Evolutionary conservation across 2,888 invertebrate species (phyloP).

Genomic region (Pteria penguin): DNA sequence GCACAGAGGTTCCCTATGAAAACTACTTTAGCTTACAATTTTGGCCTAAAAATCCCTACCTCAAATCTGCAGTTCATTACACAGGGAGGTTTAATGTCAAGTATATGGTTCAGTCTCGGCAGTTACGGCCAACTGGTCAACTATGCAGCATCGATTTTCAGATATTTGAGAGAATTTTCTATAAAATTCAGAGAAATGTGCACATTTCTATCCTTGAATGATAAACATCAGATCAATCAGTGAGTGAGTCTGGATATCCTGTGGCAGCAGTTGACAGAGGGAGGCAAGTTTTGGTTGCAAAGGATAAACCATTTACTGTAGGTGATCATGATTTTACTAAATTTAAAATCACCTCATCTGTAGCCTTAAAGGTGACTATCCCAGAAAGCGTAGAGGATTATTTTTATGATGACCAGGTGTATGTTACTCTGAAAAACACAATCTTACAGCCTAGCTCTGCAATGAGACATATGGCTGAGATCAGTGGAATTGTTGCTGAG

Average conservation of each 20-base stretch:
- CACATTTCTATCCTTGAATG: conserved; percentile 24
- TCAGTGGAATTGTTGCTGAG: not conserved
- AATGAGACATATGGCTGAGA: conserved; percentile 31
- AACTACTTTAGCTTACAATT: conserved; percentile 37
- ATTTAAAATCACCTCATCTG: conserved; percentile 25
- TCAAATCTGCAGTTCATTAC: conserved; percentile 32
- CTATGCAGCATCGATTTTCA: conserved; percentile 13
- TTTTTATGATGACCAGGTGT: conserved; percentile 33
- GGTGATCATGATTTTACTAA: conserved; percentile 37
- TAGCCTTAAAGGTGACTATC: conserved; percentile 16
- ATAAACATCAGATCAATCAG: conserved; percentile 34
- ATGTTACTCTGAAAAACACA: conserved; percentile 38
- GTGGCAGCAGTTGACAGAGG: conserved; percentile 25
- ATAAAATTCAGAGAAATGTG: conserved; percentile 1
- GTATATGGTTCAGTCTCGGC: conserved; percentile 37
- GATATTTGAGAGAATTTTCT: conserved; percentile 24
- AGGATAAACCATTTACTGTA: conserved; percentile 7
- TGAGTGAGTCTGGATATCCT: conserved; percentile 32
- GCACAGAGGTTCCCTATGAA: conserved; percentile 23
- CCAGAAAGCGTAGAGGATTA: conserved; percentile 12
- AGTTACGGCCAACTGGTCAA: conserved; percentile 26
- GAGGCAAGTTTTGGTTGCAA: conserved; percentile 4
- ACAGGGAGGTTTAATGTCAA: conserved; percentile 35
- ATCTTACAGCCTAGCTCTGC: conserved; percentile 28
- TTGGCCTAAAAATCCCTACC: conserved; percentile 35